Evolutionary conservation across 2,888 invertebrate species (phyloP), one percentile per base, ranked within the genome.

Genomic region (Caenorhabditis zanzibari): DNA sequence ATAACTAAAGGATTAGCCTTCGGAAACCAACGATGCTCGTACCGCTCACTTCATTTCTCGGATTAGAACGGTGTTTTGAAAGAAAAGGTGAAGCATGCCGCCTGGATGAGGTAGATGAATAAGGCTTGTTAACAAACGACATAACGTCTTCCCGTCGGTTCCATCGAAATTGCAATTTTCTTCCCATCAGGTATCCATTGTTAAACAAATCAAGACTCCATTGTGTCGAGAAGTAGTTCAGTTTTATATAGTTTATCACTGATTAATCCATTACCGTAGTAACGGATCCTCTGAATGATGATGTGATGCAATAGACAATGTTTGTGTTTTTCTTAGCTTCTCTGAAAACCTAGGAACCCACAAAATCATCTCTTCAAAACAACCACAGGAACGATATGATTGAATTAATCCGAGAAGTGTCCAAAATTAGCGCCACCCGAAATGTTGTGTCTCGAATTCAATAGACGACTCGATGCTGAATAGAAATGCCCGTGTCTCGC

Each of bases 11-110:
- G 77, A 77, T 77, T 77, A 77, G 61, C 77, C 28, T 71, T 68
- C 22, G 47, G 59, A 77, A 71, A 77, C 69, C 77, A 41, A 38
- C 41, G 63, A 69, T 54, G 69, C 71, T 77, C 52, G 52, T 76
- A 69, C 61, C 61, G 68, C 68, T 68, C 68, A 66, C 66, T 68
- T 68, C 76, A 77, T 77, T 77, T 71, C 52, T 63, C 54, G 71
- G 77, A 77, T 77, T 77, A 77, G 77, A 77, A 77, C 77, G 71
- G 69, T 32, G 63, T 59, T 59, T 69, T 77, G 76, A 77, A 77
- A 71, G 32, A 63, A 32, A 77, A 77, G 77, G 63, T 63, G 68
- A 47, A 77, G 49, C 61, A 54, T 54, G 41, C 69, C 66, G 49
- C 61, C 69, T 41, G 35, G 10, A 47, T n/a, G 47, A 35, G 59